phyloP scores from a whole-genome alignment of 2,113 vertebrate species.

The Calidris pugnax region DNA sequence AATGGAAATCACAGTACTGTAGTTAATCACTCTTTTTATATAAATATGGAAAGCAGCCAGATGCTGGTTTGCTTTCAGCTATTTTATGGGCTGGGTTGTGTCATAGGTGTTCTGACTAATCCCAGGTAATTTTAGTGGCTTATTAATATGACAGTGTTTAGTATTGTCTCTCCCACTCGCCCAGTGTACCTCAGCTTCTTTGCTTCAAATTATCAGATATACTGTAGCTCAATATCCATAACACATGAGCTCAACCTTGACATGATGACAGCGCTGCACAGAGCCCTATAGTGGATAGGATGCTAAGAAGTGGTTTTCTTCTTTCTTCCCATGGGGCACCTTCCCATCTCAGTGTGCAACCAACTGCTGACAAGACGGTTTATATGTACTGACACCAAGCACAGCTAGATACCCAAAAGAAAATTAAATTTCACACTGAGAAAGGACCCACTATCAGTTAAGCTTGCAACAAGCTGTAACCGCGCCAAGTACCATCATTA shows the following conservation, averaged over 20 bases:
- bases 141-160: background rate
- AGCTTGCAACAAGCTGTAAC: conserved; percentile 12
- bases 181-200: background rate
- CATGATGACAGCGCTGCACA: background rate
- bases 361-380: conserved; percentile 36
- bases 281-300: background rate
- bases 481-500: background rate
- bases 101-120: background rate
- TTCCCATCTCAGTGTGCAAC: background rate
- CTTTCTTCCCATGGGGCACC: background rate
- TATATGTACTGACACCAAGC: conserved; percentile 19
- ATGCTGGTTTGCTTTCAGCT: background rate
- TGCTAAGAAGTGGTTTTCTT: background rate
- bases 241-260: background rate
- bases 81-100: background rate
- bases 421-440: conserved; percentile 46
- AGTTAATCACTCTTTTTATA: background rate
- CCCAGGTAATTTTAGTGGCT: background rate
- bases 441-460: conserved; percentile 22
- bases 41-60: background rate
- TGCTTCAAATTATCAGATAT: background rate
- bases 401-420: conserved; percentile 37
- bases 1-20: background rate
- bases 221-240: background rate
- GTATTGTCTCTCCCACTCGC: background rate